Evolutionary conservation across 2,113 vertebrate genomes (phyloP).

Genomic region (Pygoscelis adeliae): DNA sequence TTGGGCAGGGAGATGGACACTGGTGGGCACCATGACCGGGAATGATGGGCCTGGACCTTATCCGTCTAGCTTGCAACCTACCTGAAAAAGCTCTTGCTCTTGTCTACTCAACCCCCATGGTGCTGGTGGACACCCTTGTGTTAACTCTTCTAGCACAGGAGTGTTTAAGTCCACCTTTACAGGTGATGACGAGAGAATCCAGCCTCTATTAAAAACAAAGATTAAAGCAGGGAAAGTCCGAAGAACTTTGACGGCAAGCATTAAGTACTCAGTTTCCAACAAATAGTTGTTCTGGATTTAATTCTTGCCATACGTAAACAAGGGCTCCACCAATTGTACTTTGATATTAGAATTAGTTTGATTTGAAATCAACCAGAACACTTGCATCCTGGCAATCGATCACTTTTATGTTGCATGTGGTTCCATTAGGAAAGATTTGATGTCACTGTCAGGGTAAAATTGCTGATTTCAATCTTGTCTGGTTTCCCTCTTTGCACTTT

Average conservation of each 20-base stretch:
- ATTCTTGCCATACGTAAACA: background rate
- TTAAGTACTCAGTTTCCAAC: background rate
- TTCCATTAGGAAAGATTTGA: conserved; percentile 48
- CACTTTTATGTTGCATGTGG: conserved; percentile 10
- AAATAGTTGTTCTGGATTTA: background rate
- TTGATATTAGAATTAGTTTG: background rate
- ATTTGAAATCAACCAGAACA: conserved; percentile 43
- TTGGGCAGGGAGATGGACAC: background rate
- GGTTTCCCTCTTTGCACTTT: conserved; percentile 10
- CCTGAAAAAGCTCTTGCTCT: background rate
- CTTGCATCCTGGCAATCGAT: background rate
- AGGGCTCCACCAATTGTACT: background rate
- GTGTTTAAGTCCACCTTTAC: background rate
- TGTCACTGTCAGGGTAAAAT: conserved; percentile 5
- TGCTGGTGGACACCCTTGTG: accelerated
- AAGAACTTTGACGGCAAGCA: background rate
- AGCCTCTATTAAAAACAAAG: background rate
- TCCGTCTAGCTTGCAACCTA: background rate
- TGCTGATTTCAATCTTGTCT: conserved; percentile 37
- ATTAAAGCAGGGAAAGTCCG: background rate
- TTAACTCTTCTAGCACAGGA: background rate
- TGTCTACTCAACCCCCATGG: background rate
- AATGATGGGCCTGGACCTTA: too few relatives aligned
- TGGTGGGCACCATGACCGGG: accelerated
- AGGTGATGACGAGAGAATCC: background rate